phyloP scores from a whole-genome alignment of 2,797 vertebrate species.

The Pseudochirops corinnae region DNA sequence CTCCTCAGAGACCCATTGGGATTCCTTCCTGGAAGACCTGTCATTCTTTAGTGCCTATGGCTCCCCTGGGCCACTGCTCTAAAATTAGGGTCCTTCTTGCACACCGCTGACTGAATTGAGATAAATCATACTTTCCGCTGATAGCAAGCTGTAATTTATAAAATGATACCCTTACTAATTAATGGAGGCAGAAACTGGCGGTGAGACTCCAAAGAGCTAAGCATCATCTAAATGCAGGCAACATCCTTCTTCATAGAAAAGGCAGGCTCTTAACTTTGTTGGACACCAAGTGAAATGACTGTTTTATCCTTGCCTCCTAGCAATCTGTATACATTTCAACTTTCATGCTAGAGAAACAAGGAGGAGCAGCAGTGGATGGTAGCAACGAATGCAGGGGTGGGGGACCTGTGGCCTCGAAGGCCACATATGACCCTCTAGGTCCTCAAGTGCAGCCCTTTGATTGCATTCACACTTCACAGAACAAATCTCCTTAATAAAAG shows the following conservation, averaged over 20 bases:
- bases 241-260: conserved; percentile 32
- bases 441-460: too few relatives aligned
- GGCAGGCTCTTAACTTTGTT: conserved; percentile 25
- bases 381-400: not conserved
- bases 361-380: not conserved
- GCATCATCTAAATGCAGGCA: conserved; percentile 59
- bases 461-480: too few relatives aligned
- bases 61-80: conserved; percentile 78
- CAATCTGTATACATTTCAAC: conserved; percentile 3
- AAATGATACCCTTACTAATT: conserved; percentile 82
- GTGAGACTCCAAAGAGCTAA: conserved; percentile 49
- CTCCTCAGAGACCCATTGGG: conserved; percentile 71
- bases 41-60: conserved; percentile 81
- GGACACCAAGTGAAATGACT: not conserved
- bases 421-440: too few relatives aligned
- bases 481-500: too few relatives aligned
- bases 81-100: conserved; percentile 84
- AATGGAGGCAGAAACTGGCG: conserved; percentile 72
- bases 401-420: too few relatives aligned
- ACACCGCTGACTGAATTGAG: conserved; percentile 82
- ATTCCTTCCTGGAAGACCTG: conserved; percentile 83
- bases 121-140: conserved; percentile 82
- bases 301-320: conserved; percentile 8
- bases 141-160: conserved; percentile 79
- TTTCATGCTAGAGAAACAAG: conserved; percentile 60